Conservation (phyloP, 2,888 invertebrate species). For the Masnerella sp. region DNA sequence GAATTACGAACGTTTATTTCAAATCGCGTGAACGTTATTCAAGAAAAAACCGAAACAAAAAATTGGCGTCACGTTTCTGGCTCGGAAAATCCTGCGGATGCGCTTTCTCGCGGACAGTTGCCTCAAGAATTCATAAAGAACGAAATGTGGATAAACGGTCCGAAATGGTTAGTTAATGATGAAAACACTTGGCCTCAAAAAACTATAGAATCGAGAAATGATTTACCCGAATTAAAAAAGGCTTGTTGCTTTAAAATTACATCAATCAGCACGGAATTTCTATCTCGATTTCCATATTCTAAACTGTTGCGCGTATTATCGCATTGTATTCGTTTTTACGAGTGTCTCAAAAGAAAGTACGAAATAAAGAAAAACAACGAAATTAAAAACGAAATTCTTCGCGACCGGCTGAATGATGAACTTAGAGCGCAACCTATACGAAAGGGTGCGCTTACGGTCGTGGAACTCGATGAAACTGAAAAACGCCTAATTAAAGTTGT, state of each 20-base stretch:
- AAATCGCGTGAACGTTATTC: conserved; percentile 21
- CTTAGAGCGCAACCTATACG: conserved; percentile 4
- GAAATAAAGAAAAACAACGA: not conserved
- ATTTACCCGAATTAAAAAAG: too few relatives aligned
- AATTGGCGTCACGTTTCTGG: conserved; percentile 32
- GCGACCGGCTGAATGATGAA: conserved; percentile 3
- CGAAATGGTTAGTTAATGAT: not conserved
- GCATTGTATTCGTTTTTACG: too few relatives aligned
- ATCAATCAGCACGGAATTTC: too few relatives aligned
- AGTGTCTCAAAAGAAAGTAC: too few relatives aligned
- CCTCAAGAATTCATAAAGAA: not conserved
- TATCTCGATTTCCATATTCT: too few relatives aligned
- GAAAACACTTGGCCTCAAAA: too few relatives aligned
- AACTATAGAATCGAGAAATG: too few relatives aligned
- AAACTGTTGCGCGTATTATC: too few relatives aligned
- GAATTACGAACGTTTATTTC: conserved; percentile 20
- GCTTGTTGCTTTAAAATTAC: too few relatives aligned
- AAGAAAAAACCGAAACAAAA: conserved; percentile 10
- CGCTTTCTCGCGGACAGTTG: not conserved
- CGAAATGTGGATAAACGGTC: not conserved
- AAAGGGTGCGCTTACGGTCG: conserved; percentile 10
- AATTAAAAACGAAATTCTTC: not conserved
- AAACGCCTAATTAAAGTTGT: conserved; percentile 62
- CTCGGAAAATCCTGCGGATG: conserved; percentile 37
- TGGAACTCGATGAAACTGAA: conserved; percentile 35